Conservation (phyloP, 2,113 vertebrate genomes). For the Microcebus ravelobensis region DNA sequence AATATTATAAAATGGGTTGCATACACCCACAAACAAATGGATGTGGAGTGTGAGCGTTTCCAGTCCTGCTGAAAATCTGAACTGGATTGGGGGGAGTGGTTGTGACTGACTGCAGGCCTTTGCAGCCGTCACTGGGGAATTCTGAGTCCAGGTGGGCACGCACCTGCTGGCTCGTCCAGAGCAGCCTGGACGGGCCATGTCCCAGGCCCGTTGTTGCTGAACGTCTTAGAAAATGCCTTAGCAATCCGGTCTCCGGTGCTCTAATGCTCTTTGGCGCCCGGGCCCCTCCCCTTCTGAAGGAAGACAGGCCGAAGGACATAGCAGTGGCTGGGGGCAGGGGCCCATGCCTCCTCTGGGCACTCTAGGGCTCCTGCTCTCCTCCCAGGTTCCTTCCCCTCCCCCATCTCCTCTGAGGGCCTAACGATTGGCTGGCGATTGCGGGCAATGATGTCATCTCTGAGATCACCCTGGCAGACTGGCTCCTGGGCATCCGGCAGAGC, state of each 20-base stretch:
- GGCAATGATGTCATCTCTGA: conserved; percentile 4
- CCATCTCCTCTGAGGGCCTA: background rate
- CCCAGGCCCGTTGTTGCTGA: background rate
- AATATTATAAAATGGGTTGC: conserved; percentile 33
- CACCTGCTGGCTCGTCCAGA: background rate
- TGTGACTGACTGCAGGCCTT: background rate
- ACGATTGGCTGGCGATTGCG: background rate
- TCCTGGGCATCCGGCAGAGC: background rate
- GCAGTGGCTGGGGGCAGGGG: background rate
- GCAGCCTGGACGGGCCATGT: too few relatives aligned
- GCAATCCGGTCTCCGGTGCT: background rate
- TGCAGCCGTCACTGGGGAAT: background rate
- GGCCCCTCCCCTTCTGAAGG: background rate
- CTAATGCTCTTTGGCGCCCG: background rate
- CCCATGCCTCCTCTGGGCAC: background rate
- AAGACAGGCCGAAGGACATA: background rate
- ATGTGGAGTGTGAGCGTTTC: background rate
- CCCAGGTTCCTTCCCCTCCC: background rate
- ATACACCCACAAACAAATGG: conserved; percentile 6
- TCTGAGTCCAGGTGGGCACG: background rate
- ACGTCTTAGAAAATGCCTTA: background rate
- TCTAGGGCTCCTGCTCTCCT: background rate
- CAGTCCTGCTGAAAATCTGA: background rate
- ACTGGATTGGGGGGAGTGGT: background rate
- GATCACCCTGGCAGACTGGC: background rate